Base-by-base conservation (phyloP, 2,888 invertebrate genomes). In the Pogonocherus hispidulus region DNA sequence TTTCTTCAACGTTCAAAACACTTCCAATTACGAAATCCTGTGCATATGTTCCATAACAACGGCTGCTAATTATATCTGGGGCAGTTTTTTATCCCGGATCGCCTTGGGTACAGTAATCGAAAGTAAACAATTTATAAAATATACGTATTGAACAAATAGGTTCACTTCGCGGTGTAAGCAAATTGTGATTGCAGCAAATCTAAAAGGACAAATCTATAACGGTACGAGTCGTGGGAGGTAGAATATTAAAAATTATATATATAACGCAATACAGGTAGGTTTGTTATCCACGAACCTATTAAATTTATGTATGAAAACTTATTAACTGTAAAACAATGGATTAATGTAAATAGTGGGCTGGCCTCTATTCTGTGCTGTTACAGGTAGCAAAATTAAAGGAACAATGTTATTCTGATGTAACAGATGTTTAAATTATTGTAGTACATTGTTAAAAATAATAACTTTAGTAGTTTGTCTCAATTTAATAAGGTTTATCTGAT, bases 61-160 rank as follows among this genome's bases (percentile, higher is more conserved):
- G 19, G n/a, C 27, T 14, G 14, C 19, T 19, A 66, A 35, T 59
- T 59, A 41, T 56, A 63, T 52, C 56, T 71, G 66, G 71, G 69
- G 54, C 71, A 71, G 22, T 64, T 69, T 71, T 22, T 4, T 60
- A 59, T 60, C 70, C 70, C 70, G 19, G 78, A 64, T 77, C 65
- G 71, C 79, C 79, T 79, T 79, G 76, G 67, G 23, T 68, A 56
- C 41, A 47, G 44, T 70, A 52, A 71, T 70, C 75, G 75, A 78
- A 77, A 76, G 73, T 71, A 65, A 63, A 59, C 46, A 65, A 66
- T 59, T 72, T 70, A 71, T 68, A 64, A n/a, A 62, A 51, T 52
- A 63, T 73, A 71, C 73, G 72, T 71, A 69, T 73, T 66, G 64
- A 69, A 74, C 70, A 69, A 76, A 73, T 70, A 59, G 14, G 41